phyloP scores from a whole-genome alignment of 2,888 invertebrate genomes.

The Lasioglossum morio region DNA sequence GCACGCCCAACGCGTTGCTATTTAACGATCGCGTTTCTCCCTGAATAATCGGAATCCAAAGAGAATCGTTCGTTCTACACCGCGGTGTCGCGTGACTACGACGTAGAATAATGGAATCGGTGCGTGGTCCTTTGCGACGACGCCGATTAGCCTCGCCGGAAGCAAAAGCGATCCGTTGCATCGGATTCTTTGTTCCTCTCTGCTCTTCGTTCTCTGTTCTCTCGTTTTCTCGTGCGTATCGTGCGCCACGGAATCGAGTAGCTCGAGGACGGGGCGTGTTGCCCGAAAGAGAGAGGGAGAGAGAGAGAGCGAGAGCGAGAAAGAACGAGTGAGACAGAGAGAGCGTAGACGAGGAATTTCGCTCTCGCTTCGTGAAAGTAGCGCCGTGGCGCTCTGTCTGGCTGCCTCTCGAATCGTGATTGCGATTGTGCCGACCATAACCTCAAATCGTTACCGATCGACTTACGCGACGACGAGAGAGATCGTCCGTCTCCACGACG shows the following conservation, averaged over 20 bases:
- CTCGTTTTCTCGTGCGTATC: conserved; percentile 25
- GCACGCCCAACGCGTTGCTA: background rate
- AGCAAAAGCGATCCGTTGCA: conserved; percentile 29
- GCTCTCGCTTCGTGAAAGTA: conserved; percentile 72
- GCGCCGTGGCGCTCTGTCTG: conserved; percentile 71
- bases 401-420: conserved; percentile 59
- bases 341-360: conserved; percentile 62
- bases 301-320: conserved; percentile 2
- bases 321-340: conserved; percentile 11
- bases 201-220: background rate
- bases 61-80: conserved; percentile 68
- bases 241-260: conserved; percentile 31
- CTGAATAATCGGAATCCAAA: background rate
- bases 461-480: background rate
- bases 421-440: conserved; percentile 67
- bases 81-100: conserved; percentile 72
- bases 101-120: conserved; percentile 74
- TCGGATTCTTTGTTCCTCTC: conserved; percentile 52
- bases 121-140: conserved; percentile 14
- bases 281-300: conserved; percentile 18
- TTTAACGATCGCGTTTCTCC: background rate
- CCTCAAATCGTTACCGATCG: conserved; percentile 66
- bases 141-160: conserved; percentile 42
- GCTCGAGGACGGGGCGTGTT: conserved; percentile 46
- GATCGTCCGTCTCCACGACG: conserved; percentile 7